Percentiles rank a stretch among this genome's conserved stretches.
Evolutionary conservation across 2,113 vertebrate genomes (phyloP).

Genomic region (Eira barbara): DNA sequence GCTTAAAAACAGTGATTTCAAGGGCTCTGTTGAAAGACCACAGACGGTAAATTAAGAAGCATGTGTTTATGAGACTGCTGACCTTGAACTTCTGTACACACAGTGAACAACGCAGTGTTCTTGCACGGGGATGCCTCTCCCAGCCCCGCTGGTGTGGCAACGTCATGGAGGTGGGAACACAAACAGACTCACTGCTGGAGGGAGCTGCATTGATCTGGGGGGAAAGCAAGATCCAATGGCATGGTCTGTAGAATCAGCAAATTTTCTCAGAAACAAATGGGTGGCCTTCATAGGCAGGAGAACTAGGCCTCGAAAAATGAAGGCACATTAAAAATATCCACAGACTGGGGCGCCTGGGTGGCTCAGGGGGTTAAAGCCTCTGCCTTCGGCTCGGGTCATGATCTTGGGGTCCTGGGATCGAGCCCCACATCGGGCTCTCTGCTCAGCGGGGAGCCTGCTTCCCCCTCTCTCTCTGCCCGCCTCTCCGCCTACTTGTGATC

Average conservation of each 20-base stretch:
- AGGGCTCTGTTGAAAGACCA: background rate
- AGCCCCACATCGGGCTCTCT: no score
- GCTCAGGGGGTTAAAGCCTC: no score
- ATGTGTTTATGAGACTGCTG: background rate
- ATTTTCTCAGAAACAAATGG: background rate
- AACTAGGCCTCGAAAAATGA: background rate
- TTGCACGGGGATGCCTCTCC: background rate
- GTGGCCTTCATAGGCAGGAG: background rate
- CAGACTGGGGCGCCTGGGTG: no score
- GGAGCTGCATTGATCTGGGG: background rate
- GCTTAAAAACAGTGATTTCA: background rate
- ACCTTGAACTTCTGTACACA: background rate
- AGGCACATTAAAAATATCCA: background rate
- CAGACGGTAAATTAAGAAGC: background rate
- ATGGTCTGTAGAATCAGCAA: background rate
- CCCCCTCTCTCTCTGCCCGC: no score
- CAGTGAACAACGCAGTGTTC: background rate
- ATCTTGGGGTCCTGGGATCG: no score
- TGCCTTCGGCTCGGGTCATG: no score
- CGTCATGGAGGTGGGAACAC: background rate
- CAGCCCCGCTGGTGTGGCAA: background rate
- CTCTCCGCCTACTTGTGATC: no score
- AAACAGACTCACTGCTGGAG: background rate
- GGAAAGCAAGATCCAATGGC: background rate
- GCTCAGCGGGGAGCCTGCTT: no score